Base-by-base conservation (phyloP, 1,140 invertebrate genomes). In the Diprion similis region DNA sequence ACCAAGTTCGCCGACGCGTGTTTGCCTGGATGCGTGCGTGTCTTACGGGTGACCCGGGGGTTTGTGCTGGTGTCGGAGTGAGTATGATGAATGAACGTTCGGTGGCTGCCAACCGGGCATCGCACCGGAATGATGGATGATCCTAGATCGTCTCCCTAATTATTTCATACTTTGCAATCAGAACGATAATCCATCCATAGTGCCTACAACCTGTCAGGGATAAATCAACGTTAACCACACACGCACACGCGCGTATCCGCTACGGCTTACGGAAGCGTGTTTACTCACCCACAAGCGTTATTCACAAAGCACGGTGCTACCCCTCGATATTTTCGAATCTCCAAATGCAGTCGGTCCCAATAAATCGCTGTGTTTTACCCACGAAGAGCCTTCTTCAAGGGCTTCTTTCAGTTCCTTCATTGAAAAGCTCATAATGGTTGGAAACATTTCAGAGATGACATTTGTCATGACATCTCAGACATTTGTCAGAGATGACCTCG, bases 101-200 rank as follows among this genome's bases (percentile, higher is more conserved):
- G 84, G 77, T 75, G 79, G 74, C 81, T 86, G 86, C 85, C 85
- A 86, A 85, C 83, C 85, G 84, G 85, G 84, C 85, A 88, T 88
- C 86, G 85, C 83, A 84, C 73, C 76, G 72, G 81, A 79, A 86
- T 88, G 87, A 88, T 87, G 80, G 85, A 87, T 87, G 86, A 82
- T 81, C 81, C 82, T 79, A 73, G 72, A 59, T 17, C 10, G 80
- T 83, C 79, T 80, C 85, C 85, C 86, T 89, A 88, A 89, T 89
- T 89, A 89, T 89, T 89, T 89, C 87, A 89, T 89, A 89, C 86
- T 88, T 88, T 87, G 85, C 86, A 86, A 89, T 88, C 87, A 84
- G 86, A 84, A 85, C 82, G 86, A 86, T 87, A 87, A 87, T 88
- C 87, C 85, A 87, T 87, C 82, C 84, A 80, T 79, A 78, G 81